A percentile compares a stretch with the other conserved stretches of the same genome.
Conservation (phyloP, 2,888 invertebrate genomes). For the Cacoxenus indagator region DNA sequence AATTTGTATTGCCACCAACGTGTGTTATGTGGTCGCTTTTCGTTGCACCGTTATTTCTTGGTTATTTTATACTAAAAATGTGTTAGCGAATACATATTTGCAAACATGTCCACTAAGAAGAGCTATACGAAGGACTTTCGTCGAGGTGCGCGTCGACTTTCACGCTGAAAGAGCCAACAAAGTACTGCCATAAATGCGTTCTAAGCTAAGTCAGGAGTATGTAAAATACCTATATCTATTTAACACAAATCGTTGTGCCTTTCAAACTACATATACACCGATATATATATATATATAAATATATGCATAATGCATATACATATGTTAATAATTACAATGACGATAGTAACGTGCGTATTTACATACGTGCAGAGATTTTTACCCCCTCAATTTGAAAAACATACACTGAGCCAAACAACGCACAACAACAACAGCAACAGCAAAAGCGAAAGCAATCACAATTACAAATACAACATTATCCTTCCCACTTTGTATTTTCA, state of each 20-base stretch:
- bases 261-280: conserved; percentile 42
- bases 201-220: conserved; percentile 51
- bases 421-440: not conserved
- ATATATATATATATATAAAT: conserved; percentile 23
- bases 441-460: not conserved
- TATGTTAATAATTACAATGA: not conserved
- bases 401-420: conserved; percentile 7
- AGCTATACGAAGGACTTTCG: too few relatives aligned
- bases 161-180: conserved; percentile 20
- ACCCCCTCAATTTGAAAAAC: not conserved
- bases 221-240: not conserved
- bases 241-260: conserved; percentile 52
- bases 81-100: not conserved
- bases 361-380: too few relatives aligned
- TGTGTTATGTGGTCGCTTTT: not conserved
- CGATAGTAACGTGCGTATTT: too few relatives aligned
- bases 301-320: conserved; percentile 25
- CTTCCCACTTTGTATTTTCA: not conserved
- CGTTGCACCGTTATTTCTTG: too few relatives aligned
- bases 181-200: conserved; percentile 60
- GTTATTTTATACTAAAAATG: too few relatives aligned
- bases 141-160: conserved; percentile 7
- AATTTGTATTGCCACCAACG: not conserved
- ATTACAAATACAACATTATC: not conserved
- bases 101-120: too few relatives aligned